A percentile compares a stretch with the other conserved stretches of the same genome.
Conservation (phyloP, 2,113 vertebrate species). For the Naja naja region DNA sequence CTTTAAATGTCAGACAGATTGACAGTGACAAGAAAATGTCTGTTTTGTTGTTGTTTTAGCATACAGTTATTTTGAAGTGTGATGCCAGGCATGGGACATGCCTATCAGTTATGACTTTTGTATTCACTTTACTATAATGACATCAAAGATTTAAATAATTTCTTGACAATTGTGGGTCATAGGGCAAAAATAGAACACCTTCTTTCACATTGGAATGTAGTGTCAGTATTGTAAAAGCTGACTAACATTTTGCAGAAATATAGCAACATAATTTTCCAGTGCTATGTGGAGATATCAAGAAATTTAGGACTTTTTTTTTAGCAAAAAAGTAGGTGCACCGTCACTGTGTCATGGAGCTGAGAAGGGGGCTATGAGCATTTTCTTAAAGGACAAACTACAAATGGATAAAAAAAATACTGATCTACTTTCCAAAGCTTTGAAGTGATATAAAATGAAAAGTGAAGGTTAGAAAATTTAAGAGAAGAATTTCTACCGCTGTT, state of each 20-base stretch:
- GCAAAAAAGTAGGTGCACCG: not conserved
- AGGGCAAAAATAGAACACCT: not conserved
- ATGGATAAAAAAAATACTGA: not conserved
- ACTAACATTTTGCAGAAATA: not conserved
- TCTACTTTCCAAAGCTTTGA: not conserved
- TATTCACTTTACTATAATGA: not conserved
- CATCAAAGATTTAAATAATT: not conserved
- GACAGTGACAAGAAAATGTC: slow-evolving; percentile 13
- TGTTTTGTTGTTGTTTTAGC: not conserved
- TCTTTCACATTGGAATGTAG: not conserved
- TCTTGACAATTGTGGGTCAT: not conserved
- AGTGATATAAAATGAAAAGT: not conserved
- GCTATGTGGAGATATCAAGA: not conserved
- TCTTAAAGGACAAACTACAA: not conserved
- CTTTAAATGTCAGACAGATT: slow-evolving; percentile 34
- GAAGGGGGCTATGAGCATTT: not conserved
- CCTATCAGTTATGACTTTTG: not conserved
- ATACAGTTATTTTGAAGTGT: not conserved
- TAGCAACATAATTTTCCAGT: not conserved
- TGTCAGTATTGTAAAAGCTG: not conserved
- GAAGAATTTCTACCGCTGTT: not conserved
- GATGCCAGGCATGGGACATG: not conserved
- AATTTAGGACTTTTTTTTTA: not conserved
- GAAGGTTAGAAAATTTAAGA: not conserved
- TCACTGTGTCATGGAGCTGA: not conserved